Conservation (phyloP, 1,140 invertebrate species). For the Antheraea mylitta region DNA sequence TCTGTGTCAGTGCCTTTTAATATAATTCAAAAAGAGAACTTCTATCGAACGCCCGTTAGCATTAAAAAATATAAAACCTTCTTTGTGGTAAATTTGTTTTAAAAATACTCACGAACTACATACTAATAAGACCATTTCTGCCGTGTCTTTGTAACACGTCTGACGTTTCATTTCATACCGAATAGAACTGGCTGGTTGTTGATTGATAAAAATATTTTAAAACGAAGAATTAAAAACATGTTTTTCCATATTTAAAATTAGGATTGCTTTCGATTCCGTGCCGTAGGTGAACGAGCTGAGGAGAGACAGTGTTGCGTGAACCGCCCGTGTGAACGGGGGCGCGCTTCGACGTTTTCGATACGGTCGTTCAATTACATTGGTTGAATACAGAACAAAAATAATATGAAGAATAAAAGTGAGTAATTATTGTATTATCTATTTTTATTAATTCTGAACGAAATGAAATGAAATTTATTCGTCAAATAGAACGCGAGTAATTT, state of each 20-base stretch:
- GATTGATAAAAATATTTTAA: neutral
- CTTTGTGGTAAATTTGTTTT: neutral
- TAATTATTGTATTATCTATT: neutral
- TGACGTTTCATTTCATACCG: neutral
- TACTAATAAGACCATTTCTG: slow-evolving; percentile 1
- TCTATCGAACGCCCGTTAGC: slow-evolving; percentile 16
- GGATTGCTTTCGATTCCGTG: slow-evolving; percentile 12
- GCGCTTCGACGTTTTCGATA: neutral
- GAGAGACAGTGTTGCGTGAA: slow-evolving; percentile 10
- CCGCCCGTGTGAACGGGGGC: slow-evolving; percentile 9
- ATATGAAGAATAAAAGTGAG: slow-evolving; percentile 12
- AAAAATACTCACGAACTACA: neutral
- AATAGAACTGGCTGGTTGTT: slow-evolving; percentile 1
- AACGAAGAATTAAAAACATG: slow-evolving; percentile 10
- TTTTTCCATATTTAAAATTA: slow-evolving; percentile 17
- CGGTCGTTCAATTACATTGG: neutral
- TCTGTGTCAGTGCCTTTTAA: slow-evolving; percentile 16
- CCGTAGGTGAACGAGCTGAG: slow-evolving; percentile 1
- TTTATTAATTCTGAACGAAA: no score
- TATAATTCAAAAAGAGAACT: slow-evolving; percentile 22
- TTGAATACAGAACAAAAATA: neutral
- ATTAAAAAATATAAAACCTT: no score
- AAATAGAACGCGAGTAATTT: no score
- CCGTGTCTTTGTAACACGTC: neutral
- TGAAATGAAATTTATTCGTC: no score